Evolutionary conservation across 1,140 invertebrate genomes (phyloP).

Genomic region (Yoshiicerus persimilis): DNA sequence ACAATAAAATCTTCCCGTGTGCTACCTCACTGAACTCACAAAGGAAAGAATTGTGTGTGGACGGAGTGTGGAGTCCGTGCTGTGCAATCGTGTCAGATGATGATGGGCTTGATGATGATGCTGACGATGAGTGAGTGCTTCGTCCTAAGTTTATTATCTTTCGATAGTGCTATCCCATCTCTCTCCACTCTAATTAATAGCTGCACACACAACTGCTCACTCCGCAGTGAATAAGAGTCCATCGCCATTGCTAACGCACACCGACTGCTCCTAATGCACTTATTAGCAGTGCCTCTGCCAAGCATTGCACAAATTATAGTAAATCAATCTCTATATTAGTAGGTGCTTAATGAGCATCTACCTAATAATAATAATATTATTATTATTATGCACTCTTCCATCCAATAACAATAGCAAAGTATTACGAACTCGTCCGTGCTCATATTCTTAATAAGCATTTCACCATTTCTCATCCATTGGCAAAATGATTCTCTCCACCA

Average conservation of each 20-base stretch:
- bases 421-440: no score
- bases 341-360: neutral
- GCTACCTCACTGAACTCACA: no score
- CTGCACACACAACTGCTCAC: neutral
- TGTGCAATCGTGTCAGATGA: neutral
- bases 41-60: neutral
- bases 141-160: neutral
- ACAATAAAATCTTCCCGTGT: no score
- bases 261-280: neutral
- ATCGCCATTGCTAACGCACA: neutral
- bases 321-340: neutral
- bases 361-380: neutral
- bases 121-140: neutral
- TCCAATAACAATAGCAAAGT: no score
- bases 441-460: no score
- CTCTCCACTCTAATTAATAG: neutral
- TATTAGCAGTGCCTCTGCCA: neutral
- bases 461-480: no score
- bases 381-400: no score
- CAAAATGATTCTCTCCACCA: no score
- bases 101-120: neutral
- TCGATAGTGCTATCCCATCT: neutral
- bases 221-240: neutral
- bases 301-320: neutral
- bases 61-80: neutral